These are phyloP conservation scores for Lycorma delicatula DNA, from an alignment of 1,140 invertebrate species.

Conservation along the genomic window DNA sequence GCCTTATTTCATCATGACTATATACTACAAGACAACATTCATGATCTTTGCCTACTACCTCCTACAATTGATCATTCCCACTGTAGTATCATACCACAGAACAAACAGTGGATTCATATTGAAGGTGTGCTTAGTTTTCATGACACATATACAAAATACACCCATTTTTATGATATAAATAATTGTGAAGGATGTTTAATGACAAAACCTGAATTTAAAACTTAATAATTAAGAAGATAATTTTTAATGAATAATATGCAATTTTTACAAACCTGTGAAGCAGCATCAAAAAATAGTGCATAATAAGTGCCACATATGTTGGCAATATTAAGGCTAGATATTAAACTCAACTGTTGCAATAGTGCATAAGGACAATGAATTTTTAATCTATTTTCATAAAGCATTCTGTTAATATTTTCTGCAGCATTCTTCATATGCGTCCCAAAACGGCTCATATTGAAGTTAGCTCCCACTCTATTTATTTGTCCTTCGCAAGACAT, in stretches of 20 bases:
- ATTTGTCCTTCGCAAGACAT: constrained; percentile 2
- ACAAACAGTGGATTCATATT: too few relatives aligned
- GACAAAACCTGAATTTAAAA: background rate
- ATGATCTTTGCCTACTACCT: background rate
- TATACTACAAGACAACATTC: background rate
- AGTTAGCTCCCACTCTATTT: background rate
- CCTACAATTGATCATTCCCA: background rate
- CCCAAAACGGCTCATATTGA: background rate
- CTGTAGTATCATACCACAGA: background rate
- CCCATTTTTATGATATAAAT: background rate
- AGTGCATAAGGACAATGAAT: background rate
- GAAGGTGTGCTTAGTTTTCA: too few relatives aligned
- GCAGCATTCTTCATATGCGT: background rate
- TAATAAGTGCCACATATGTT: background rate
- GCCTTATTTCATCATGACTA: too few relatives aligned
- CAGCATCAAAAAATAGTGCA: background rate
- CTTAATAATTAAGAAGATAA: too few relatives aligned
- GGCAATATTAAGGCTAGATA: background rate
- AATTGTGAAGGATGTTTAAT: background rate
- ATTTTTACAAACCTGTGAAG: background rate
- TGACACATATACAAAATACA: background rate
- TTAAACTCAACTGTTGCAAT: background rate
- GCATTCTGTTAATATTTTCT: background rate
- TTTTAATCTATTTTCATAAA: background rate
- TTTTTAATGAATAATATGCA: background rate